Evolutionary conservation across 2,888 invertebrate species (phyloP), one percentile per base, ranked within the genome.

Genomic region (Apodemia duryi): DNA sequence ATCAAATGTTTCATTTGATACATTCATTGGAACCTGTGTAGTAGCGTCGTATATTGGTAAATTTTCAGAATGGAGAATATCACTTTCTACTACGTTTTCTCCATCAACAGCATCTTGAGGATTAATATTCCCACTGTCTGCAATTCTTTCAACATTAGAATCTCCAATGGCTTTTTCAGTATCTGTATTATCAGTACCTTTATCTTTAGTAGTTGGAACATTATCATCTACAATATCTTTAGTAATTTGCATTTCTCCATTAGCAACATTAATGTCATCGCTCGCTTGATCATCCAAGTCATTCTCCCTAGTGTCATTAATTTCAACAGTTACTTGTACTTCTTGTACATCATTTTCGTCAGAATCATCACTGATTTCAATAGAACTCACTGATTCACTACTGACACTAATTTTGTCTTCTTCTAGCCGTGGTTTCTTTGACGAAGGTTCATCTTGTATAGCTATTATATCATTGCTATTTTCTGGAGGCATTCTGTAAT

Each of bases 381-480:
- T 70, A 0, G 86, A 84, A n/a, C 68, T 71, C 1, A 70, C 72
- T 0, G 87, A 86, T 2, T 81, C 84, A 62, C 88, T 89, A 68
- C 87, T 88, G 11, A 90, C 69, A 65, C 86, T 86, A 61, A 90
- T 87, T 72, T 82, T 80, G 10, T 86, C 88, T 21, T 75, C 74
- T 38, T 75, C 77, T 29, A 82, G 43, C 6, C 86, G 81, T 5
- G 74, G 70, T 64, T 76, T 84, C 68, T 91, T 91, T 13, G 61
- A 75, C 1, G 71, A 65, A 0, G 91, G 89, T 68, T 85, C 91
- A 63, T 82, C 84, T 2, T 72, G 66, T 69, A 85, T 79, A 2
- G 77, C 77, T 66, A 83, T 79, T 2, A 83, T 70, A 32, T 79
- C 78, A 28, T 76, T 75, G 49, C 76, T 67, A 13, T 51, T 76